A percentile compares a stretch with the other conserved stretches of the same genome.
Conservation (phyloP, 2,888 invertebrate genomes). For the Cenopis cana region DNA sequence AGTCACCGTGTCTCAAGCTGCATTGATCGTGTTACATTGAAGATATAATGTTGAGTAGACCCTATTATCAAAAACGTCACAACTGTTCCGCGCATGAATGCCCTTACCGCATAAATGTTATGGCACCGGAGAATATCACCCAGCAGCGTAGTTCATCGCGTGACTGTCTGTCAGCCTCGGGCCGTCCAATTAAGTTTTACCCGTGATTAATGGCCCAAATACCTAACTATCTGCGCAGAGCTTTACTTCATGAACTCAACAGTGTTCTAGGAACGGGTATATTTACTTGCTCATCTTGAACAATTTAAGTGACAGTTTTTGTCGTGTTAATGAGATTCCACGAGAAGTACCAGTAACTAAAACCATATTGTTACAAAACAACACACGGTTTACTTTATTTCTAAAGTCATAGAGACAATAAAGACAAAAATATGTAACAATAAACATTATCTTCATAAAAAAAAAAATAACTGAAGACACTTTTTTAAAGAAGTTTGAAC, state of each 20-base stretch:
- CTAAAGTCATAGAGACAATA: no score
- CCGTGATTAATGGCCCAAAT: slow-evolving; percentile 71
- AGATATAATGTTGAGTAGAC: neutral
- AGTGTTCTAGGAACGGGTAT: slow-evolving; percentile 16
- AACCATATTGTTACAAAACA: neutral
- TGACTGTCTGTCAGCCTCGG: slow-evolving; percentile 63
- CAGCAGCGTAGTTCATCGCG: slow-evolving; percentile 54
- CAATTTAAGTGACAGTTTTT: neutral
- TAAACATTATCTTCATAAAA: no score
- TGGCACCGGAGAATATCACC: slow-evolving; percentile 21
- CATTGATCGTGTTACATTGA: no score
- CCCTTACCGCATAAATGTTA: slow-evolving; percentile 1
- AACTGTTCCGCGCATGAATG: neutral
- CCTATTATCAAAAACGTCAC: neutral
- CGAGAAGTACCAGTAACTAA: neutral
- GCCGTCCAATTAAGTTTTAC: slow-evolving; percentile 76
- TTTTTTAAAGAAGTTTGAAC: no score
- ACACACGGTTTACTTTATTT: no score
- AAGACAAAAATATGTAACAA: no score
- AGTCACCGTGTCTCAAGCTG: neutral
- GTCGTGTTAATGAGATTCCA: neutral
- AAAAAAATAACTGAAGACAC: no score
- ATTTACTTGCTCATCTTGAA: slow-evolving; percentile 17
- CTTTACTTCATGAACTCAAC: slow-evolving; percentile 44
- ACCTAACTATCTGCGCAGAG: slow-evolving; percentile 52